phyloP scores from a whole-genome alignment of 2,888 invertebrate species.

The Tuta absoluta region DNA sequence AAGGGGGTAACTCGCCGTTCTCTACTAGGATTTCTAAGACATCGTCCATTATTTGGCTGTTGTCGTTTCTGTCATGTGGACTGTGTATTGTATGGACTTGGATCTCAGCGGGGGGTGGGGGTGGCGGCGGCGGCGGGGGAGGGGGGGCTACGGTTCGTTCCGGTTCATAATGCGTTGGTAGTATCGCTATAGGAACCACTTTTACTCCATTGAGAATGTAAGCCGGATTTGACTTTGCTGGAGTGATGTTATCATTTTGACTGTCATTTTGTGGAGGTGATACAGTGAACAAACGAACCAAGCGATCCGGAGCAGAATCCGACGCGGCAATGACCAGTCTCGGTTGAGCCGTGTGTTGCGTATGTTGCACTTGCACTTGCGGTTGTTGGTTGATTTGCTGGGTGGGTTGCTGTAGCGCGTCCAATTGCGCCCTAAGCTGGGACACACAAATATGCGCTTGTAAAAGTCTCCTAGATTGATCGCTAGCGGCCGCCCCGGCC shows the following conservation, averaged over 20 bases:
- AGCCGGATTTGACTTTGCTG: conserved; percentile 70
- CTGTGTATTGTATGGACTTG: conserved; percentile 28
- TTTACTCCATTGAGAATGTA: conserved; percentile 84
- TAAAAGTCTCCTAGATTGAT: conserved; percentile 75
- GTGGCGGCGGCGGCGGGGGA: conserved; percentile 61
- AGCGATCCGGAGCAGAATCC: conserved; percentile 55
- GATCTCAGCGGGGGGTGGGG: conserved; percentile 57
- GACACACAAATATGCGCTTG: conserved; percentile 83
- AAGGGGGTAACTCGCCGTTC: conserved; percentile 94
- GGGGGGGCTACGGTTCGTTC: conserved; percentile 58
- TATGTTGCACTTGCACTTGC: conserved; percentile 53
- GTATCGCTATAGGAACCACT: conserved; percentile 74
- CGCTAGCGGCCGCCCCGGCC: conserved; percentile 73
- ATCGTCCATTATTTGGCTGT: conserved; percentile 93
- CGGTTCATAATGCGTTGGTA: conserved; percentile 71
- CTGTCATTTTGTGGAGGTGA: conserved; percentile 47
- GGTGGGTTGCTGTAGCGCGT: conserved; percentile 79
- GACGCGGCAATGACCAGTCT: conserved; percentile 60
- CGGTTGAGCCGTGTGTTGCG: conserved; percentile 72
- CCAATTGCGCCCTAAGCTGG: conserved; percentile 83
- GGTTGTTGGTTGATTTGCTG: conserved; percentile 42
- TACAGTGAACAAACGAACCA: conserved; percentile 65
- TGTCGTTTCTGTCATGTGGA: conserved; percentile 52
- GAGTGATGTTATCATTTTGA: conserved; percentile 41
- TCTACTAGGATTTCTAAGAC: conserved; percentile 96